A percentile compares a stretch with the other conserved stretches of the same genome.
These are phyloP conservation scores for Parelbella ahira DNA, from an alignment of 2,888 invertebrate species.

Conservation along the genomic window DNA sequence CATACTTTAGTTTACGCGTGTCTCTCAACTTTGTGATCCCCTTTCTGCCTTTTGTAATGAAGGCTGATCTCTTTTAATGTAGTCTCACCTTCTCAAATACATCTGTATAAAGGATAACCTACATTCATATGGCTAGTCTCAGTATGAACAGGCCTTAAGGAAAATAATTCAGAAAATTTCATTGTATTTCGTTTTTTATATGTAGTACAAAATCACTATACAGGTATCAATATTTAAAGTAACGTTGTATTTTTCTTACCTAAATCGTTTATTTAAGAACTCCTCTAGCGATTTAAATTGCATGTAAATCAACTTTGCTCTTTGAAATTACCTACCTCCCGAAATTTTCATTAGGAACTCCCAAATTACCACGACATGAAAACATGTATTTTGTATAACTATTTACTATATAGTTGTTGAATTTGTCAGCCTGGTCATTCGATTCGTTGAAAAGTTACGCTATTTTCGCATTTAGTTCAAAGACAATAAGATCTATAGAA, in stretches of 20 bases:
- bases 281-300: too few relatives aligned
- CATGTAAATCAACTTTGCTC: too few relatives aligned
- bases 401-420: slow-evolving; percentile 24
- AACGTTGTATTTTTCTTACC: too few relatives aligned
- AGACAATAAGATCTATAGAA: slow-evolving; percentile 24
- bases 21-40: slow-evolving; percentile 12
- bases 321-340: slow-evolving; percentile 25
- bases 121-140: too few relatives aligned
- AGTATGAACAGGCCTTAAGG: background rate
- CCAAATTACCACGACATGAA: slow-evolving; percentile 17
- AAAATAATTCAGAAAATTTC: too few relatives aligned
- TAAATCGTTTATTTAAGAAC: slow-evolving; percentile 3
- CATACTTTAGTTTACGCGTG: slow-evolving; percentile 3
- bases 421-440: slow-evolving; percentile 4
- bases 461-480: slow-evolving; percentile 18
- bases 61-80: slow-evolving; percentile 19
- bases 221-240: too few relatives aligned
- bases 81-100: too few relatives aligned
- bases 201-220: too few relatives aligned
- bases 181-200: too few relatives aligned
- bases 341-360: slow-evolving; percentile 13
- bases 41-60: slow-evolving; percentile 18
- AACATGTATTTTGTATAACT: slow-evolving; percentile 24
- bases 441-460: slow-evolving; percentile 6
- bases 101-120: too few relatives aligned